phyloP scores from a whole-genome alignment of 2,888 invertebrate genomes.

The Cephus runcator region DNA sequence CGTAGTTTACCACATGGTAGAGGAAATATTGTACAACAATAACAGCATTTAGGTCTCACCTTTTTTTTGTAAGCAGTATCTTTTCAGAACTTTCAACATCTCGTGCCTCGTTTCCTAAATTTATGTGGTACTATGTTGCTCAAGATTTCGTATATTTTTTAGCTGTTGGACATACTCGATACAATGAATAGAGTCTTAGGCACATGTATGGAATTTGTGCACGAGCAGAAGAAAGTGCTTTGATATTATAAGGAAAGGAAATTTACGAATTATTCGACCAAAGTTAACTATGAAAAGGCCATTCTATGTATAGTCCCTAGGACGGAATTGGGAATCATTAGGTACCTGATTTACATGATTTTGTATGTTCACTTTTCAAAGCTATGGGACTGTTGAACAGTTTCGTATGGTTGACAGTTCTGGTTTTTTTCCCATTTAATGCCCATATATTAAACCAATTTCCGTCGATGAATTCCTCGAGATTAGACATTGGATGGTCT shows the following conservation, averaged over 20 bases:
- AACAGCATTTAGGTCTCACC: not conserved
- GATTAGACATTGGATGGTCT: conserved; percentile 14
- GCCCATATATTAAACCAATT: not conserved
- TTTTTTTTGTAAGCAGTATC: not conserved
- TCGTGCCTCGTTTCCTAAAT: not conserved
- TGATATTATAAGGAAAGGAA: not conserved
- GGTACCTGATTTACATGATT: not conserved
- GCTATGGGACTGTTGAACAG: not conserved
- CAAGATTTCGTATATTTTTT: not conserved
- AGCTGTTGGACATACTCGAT: not conserved
- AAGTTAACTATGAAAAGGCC: not conserved
- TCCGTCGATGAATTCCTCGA: conserved; percentile 3
- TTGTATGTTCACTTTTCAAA: not conserved
- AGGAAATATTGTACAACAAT: not conserved
- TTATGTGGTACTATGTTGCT: not conserved
- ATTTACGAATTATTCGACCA: not conserved
- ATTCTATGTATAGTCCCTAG: not conserved
- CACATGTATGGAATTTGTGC: not conserved
- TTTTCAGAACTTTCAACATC: not conserved
- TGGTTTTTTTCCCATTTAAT: not conserved
- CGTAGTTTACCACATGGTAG: not conserved
- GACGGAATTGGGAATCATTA: not conserved
- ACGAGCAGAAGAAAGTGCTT: not conserved
- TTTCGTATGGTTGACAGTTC: not conserved
- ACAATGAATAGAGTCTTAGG: not conserved